phyloP scores from a whole-genome alignment of 2,888 invertebrate species.

The Lasiommata megera region DNA sequence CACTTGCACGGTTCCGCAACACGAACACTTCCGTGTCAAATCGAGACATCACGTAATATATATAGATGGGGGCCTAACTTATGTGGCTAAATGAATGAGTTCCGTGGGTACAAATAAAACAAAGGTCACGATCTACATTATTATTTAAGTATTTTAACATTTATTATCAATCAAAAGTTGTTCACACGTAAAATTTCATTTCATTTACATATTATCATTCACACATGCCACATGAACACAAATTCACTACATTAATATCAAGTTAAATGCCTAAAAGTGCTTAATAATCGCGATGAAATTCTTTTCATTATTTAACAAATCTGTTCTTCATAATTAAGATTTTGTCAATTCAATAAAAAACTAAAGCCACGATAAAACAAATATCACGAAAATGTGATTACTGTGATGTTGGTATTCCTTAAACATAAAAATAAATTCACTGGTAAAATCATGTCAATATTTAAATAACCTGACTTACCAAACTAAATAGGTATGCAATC shows the following conservation, averaged over 20 bases:
- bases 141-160: constrained; percentile 28
- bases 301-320: too few species aligned
- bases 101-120: constrained; percentile 20
- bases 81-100: too few species aligned
- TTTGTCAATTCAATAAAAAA: constrained; percentile 9
- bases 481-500: constrained; percentile 41
- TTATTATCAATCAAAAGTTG: constrained; percentile 18
- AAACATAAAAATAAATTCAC: constrained; percentile 23
- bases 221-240: constrained; percentile 27
- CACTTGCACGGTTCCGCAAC: too few species aligned
- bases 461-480: constrained; percentile 18
- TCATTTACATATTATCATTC: constrained; percentile 11
- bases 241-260: neutral
- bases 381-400: too few species aligned
- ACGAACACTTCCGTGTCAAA: too few species aligned
- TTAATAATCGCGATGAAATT: neutral
- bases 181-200: constrained; percentile 20
- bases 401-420: neutral
- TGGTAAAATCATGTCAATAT: constrained; percentile 21
- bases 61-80: too few species aligned
- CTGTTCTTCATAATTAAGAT: neutral
- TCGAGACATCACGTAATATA: too few species aligned
- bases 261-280: neutral
- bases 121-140: constrained; percentile 25
- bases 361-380: constrained; percentile 11